Conservation (phyloP, 1,140 invertebrate genomes). For the Brachystomella parvula region DNA sequence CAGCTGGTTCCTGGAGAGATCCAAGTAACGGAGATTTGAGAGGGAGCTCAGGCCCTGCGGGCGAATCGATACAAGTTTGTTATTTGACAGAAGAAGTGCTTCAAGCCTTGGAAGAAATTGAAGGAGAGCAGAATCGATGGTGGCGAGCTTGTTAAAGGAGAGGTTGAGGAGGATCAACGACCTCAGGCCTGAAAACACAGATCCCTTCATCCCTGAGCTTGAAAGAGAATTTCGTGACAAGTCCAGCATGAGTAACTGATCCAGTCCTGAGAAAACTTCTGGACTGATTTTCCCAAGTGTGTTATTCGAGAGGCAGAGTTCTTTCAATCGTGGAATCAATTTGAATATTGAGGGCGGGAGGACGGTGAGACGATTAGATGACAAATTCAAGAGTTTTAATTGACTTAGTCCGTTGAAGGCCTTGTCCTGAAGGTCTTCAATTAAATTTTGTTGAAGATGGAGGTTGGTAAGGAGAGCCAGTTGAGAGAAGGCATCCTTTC, state of each 20-base stretch:
- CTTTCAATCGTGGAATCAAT: constrained; percentile 62
- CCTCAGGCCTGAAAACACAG: constrained; percentile 73
- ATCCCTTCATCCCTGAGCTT: constrained; percentile 69
- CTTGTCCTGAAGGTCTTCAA: constrained; percentile 66
- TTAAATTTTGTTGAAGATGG: constrained; percentile 70
- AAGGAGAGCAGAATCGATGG: constrained; percentile 76
- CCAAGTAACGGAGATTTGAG: constrained; percentile 76
- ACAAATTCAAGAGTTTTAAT: constrained; percentile 64
- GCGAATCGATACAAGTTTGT: constrained; percentile 75
- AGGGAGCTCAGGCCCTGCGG: constrained; percentile 76
- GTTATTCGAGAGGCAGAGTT: constrained; percentile 74
- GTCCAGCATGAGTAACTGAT: constrained; percentile 74
- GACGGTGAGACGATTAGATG: no score
- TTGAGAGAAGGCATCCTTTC: no score
- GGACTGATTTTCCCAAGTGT: constrained; percentile 67
- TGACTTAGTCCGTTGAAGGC: constrained; percentile 64
- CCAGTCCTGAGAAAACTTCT: constrained; percentile 71
- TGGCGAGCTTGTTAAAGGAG: constrained; percentile 70
- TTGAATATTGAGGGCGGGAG: constrained; percentile 70
- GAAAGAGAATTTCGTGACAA: constrained; percentile 76
- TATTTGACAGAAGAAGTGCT: constrained; percentile 76
- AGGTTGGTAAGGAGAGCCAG: constrained; percentile 67
- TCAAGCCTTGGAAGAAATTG: constrained; percentile 79
- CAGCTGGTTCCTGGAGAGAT: constrained; percentile 73
- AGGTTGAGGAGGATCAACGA: constrained; percentile 74